Evolutionary conservation across 2,888 invertebrate genomes (phyloP).

Genomic region (Heliconius charithonia): DNA sequence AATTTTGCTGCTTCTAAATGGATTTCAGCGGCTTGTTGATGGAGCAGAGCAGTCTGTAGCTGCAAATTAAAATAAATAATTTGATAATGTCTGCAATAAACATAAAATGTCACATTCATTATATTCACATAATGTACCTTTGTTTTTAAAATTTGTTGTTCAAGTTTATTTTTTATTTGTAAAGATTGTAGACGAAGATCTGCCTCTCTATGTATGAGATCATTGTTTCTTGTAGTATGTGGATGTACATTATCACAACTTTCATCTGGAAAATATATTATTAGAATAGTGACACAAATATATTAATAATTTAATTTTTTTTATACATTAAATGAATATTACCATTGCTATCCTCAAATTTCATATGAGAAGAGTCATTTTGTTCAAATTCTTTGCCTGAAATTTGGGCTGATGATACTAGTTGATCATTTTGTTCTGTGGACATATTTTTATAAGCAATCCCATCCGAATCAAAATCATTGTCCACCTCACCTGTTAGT

Average conservation of each 20-base stretch:
- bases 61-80: not conserved
- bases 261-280: conserved; percentile 1
- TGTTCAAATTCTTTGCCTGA: conserved; percentile 9
- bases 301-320: not conserved
- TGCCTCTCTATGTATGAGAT: conserved; percentile 1
- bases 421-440: not conserved
- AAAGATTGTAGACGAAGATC: conserved; percentile 4
- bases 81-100: not conserved
- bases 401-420: not conserved
- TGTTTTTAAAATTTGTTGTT: conserved; percentile 19
- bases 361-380: conserved; percentile 15
- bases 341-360: conserved; percentile 18
- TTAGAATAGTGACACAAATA: not conserved
- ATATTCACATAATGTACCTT: not conserved
- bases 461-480: conserved; percentile 16
- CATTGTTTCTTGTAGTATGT: conserved; percentile 5
- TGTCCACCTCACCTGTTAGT: conserved; percentile 12
- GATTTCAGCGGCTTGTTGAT: conserved; percentile 3
- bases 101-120: not conserved
- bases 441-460: conserved; percentile 9
- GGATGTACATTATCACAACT: conserved; percentile 2
- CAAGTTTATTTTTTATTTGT: conserved; percentile 10
- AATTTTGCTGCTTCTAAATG: conserved; percentile 17
- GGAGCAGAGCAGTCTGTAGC: conserved; percentile 3
- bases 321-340: not conserved